These are phyloP conservation scores for Arion vulgaris DNA, from an alignment of 1,140 invertebrate genomes.

Conservation along the genomic window DNA sequence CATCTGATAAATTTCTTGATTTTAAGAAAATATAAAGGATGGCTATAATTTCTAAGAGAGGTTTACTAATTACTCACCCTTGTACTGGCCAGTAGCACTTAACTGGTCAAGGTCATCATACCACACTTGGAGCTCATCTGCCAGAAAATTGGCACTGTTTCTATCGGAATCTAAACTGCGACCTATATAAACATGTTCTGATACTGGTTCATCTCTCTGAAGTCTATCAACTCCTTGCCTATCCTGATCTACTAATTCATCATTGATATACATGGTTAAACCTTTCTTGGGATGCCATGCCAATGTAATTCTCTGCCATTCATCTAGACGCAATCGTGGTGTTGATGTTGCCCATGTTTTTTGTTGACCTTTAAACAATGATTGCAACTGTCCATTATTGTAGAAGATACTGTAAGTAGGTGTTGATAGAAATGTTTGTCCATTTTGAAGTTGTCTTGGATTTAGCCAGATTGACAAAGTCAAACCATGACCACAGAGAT, in stretches of 20 bases:
- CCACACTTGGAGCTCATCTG: slow-evolving; percentile 70
- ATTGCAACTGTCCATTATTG: slow-evolving; percentile 58
- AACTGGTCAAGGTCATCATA: slow-evolving; percentile 60
- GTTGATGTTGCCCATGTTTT: slow-evolving; percentile 62
- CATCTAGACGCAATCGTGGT: slow-evolving; percentile 46
- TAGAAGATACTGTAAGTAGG: slow-evolving; percentile 67
- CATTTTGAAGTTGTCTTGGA: slow-evolving; percentile 53
- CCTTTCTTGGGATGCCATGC: slow-evolving; percentile 67
- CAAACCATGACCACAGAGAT: slow-evolving; percentile 66
- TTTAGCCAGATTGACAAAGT: slow-evolving; percentile 67
- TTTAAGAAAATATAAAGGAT: too few relatives aligned
- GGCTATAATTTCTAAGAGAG: neutral
- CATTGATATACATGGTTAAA: slow-evolving; percentile 61
- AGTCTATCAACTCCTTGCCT: slow-evolving; percentile 33
- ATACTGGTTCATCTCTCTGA: slow-evolving; percentile 49
- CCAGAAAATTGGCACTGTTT: slow-evolving; percentile 47
- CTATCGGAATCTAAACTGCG: slow-evolving; percentile 40
- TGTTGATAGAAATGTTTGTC: slow-evolving; percentile 62
- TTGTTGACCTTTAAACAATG: slow-evolving; percentile 51
- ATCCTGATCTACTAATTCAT: slow-evolving; percentile 46
- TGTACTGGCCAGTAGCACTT: slow-evolving; percentile 49
- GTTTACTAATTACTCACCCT: slow-evolving; percentile 50
- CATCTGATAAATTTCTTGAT: too few relatives aligned
- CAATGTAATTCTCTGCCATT: slow-evolving; percentile 69
- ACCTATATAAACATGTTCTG: slow-evolving; percentile 57